Conservation (phyloP, 2,888 invertebrate genomes). For the Tenthredo distinguenda region DNA sequence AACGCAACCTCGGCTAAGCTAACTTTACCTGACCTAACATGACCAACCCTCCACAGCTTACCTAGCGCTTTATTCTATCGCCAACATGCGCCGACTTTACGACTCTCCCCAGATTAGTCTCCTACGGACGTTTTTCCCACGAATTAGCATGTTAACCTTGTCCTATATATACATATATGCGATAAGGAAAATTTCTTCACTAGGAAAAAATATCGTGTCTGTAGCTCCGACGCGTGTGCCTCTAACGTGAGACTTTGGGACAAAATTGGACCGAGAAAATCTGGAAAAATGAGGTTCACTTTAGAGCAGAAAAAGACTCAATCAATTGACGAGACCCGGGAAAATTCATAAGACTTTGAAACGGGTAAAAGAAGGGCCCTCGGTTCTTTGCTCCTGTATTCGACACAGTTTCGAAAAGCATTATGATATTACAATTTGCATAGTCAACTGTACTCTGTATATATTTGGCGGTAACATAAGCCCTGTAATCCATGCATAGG, state of each 20-base stretch:
- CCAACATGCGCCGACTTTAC: slow-evolving; percentile 8
- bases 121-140: background rate
- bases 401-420: background rate
- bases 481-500: slow-evolving; percentile 14
- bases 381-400: background rate
- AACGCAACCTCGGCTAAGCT: slow-evolving; percentile 22
- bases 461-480: background rate
- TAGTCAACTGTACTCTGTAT: background rate
- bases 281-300: background rate
- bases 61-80: slow-evolving; percentile 40
- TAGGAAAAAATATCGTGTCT: background rate
- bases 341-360: background rate
- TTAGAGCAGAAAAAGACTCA: background rate
- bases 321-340: background rate
- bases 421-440: background rate
- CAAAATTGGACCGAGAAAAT: background rate
- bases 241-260: background rate
- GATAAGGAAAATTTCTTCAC: slow-evolving; percentile 25
- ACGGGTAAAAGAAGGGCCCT: background rate
- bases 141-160: slow-evolving; percentile 23
- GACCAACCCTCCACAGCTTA: slow-evolving; percentile 32
- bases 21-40: slow-evolving; percentile 21
- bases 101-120: slow-evolving; percentile 26
- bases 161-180: background rate
- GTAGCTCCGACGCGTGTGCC: background rate